Base-by-base conservation (phyloP, 1,140 invertebrate genomes). In the Phenacoccus solenopsis region DNA sequence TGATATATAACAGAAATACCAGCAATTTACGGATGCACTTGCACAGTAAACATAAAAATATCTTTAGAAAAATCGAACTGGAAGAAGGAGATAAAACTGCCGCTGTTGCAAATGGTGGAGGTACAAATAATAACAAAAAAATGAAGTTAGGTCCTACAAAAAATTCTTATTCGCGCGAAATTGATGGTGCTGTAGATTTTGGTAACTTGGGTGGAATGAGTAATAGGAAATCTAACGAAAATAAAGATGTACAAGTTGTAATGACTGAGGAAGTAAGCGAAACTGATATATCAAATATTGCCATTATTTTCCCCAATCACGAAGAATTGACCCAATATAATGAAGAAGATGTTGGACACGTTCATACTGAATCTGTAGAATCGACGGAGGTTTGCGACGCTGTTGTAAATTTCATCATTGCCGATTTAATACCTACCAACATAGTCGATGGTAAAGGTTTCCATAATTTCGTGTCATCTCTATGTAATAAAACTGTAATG, bases 1-100 rank as follows among this genome's bases (percentile, higher is more conserved):
- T 86, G 67, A 82, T 83, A 4, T 86, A 86, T 38, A 86, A 86
- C 73, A 80, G 83, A 24, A 86, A 86, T 72, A 86, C 85, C 0
- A 86, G 83, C 72, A 86, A 86, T 76, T 75, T 84, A 57, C 76
- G 83, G 32, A 85, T 85, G 76, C 85, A 86, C 74, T 76, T 86
- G 25, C 84, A 85, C 76, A 85, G 84, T 72, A 84, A 84, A 25
- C 85, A 86, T 75, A 74, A 78, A 0, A 78, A 79, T 38, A 64
- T 64, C 4, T 25, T 64, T 9, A 7, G 22, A 5, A 64, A 64
- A 25, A 64, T 64, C 20, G 59, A 64, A 24, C 13, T 49, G 5
- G 38, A 49, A 49, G 38, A 49, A 49, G 38, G 5, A 5, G 38
- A 49, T 3, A 49, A 49, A 49, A 20, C 59, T 24, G 9, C 59